Base-by-base conservation (phyloP, 2,888 invertebrate species). In the Hemaris fuciformis region DNA sequence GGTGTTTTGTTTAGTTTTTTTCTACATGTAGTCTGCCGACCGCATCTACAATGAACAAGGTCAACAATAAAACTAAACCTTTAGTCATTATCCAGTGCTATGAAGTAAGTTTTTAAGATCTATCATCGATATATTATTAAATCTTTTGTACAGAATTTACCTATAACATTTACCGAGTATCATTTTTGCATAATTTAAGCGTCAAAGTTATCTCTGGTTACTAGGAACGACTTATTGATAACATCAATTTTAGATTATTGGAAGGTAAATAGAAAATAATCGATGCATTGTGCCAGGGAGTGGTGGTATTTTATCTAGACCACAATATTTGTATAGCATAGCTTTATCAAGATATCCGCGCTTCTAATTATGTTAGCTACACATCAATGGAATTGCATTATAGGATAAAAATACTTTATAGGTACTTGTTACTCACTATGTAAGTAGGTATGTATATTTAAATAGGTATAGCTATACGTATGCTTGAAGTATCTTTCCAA, bases 21-120 rank as follows among this genome's bases (percentile, higher is more conserved):
- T 57, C 43, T 57, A 58, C 57, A 57, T 62, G 61, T 41, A 48
- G 59, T 62, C 31, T 42, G 45, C 43, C 45, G 57, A 56, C 34
- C 45, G 56, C 56, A 34, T 56, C 59, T 45, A 84, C 70, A 69
- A 90, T 89, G 88, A 91, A 88, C 85, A 88, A 80, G 72, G 83
- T 73, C 69, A 76, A 71, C 65, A 64, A 64, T 23, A 87, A 84
- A 77, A 81, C 84, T 15, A 93, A 93, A 77, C 94, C 94, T 57
- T 75, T 94, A 65, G 93, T 94, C 72, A 83, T 93, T 62, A 91
- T 94, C 71, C 94, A 94, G 80, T 94, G 94, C 75, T 94, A 94
- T 74, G 93, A 94, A 93, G 94, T 94, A 89, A 94, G 94, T 93
- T 41, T 18, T 46, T 6, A 2, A 13, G 67, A 62, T 66, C 65